These are phyloP conservation scores for Odontophorus gujanensis DNA, from an alignment of 2,113 vertebrate genomes.

Conservation along the genomic window DNA sequence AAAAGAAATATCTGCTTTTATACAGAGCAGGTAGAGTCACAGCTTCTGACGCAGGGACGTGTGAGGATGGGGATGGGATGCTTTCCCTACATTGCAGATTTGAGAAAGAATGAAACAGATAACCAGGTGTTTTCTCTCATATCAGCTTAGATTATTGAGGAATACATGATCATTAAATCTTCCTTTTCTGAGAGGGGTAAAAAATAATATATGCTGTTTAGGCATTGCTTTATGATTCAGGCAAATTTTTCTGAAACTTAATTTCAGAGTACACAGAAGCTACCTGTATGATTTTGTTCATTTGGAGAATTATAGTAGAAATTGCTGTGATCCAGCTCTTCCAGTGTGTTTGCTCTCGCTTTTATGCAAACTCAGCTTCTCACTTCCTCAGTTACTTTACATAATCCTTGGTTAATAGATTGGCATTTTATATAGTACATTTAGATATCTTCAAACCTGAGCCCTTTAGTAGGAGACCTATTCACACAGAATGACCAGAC, in stretches of 20 bases:
- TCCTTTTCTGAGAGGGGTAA: not conserved
- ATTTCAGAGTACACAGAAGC: not conserved
- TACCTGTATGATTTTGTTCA: not conserved
- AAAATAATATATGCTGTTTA: not conserved
- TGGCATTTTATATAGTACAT: fast-evolving
- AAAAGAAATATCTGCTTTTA: not conserved
- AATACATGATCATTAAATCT: not conserved
- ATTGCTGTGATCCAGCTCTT: not conserved
- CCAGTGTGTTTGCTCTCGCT: not conserved
- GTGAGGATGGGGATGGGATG: not conserved
- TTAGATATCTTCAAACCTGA: not conserved
- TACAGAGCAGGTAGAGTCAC: not conserved
- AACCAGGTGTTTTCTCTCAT: not conserved
- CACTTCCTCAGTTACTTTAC: not conserved
- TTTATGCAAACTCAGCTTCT: not conserved
- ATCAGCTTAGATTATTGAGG: not conserved
- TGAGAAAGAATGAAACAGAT: not conserved
- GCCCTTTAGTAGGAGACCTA: not conserved
- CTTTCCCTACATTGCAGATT: not conserved
- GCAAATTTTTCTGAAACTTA: not conserved
- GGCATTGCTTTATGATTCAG: not conserved
- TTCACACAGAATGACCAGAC: not conserved
- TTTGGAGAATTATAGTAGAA: not conserved
- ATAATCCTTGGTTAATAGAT: not conserved
- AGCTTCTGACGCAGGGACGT: not conserved